These are phyloP conservation scores for Tangara arthus DNA, from an alignment of 2,797 vertebrate species.

Conservation along the genomic window DNA sequence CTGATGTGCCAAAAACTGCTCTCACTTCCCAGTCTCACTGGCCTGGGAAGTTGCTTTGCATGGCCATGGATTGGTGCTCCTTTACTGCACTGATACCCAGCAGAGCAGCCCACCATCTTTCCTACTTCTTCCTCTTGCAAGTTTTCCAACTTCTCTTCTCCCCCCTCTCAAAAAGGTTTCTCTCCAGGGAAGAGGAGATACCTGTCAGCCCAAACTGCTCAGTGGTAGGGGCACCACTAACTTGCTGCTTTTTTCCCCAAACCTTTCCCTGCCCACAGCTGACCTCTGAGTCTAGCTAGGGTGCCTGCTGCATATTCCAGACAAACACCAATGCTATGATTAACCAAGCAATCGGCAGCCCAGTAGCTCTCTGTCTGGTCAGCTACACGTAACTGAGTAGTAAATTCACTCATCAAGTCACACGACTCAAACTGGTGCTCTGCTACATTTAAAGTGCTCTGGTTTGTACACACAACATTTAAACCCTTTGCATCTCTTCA, in stretches of 20 bases:
- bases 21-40: neutral
- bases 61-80: neutral
- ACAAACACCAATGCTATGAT: neutral
- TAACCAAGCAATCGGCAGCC: neutral
- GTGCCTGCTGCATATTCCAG: neutral
- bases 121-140: neutral
- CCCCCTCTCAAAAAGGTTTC: neutral
- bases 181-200: neutral
- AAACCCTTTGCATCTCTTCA: neutral
- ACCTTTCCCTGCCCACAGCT: neutral
- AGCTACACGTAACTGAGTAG: neutral
- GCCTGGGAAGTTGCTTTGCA: neutral
- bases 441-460: neutral
- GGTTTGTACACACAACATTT: neutral
- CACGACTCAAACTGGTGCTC: fast-evolving
- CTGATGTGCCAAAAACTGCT: neutral
- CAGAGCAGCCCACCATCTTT: neutral
- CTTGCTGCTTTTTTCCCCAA: neutral
- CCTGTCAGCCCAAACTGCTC: neutral
- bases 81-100: neutral
- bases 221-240: neutral
- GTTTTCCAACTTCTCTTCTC: neutral
- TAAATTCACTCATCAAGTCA: neutral
- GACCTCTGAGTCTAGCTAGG: neutral
- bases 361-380: neutral